phyloP scores from a whole-genome alignment of 2,797 vertebrate genomes.

The Hozukius guyotensis region DNA sequence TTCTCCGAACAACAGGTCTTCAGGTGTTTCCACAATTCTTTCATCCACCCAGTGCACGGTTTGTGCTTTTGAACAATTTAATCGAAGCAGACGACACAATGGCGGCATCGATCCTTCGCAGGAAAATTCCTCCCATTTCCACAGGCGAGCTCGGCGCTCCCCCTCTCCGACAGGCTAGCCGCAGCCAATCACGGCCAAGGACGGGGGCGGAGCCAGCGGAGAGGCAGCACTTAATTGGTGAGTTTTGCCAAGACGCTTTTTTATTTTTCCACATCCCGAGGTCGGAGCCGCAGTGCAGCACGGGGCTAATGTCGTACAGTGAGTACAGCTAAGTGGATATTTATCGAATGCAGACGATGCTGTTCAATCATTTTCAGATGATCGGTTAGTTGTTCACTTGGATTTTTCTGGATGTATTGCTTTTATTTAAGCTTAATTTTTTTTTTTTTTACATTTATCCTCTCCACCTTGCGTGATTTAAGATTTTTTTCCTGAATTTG shows the following conservation, averaged over 20 bases:
- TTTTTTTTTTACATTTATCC: slow-evolving; percentile 33
- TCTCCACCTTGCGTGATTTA: slow-evolving; percentile 42
- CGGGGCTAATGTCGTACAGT: slow-evolving; percentile 89
- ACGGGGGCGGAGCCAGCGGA: slow-evolving; percentile 83
- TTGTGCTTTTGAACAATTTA: slow-evolving; percentile 79
- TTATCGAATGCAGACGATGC: slow-evolving; percentile 82
- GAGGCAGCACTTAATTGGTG: slow-evolving; percentile 87
- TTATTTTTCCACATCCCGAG: slow-evolving; percentile 87
- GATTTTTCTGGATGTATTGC: slow-evolving; percentile 64
- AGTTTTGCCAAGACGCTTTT: slow-evolving; percentile 85
- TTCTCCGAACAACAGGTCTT: slow-evolving; percentile 74
- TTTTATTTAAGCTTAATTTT: slow-evolving; percentile 33
- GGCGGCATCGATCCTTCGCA: slow-evolving; percentile 84
- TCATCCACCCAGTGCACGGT: slow-evolving; percentile 61
- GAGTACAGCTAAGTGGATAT: slow-evolving; percentile 88
- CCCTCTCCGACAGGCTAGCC: slow-evolving; percentile 86
- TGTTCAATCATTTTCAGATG: slow-evolving; percentile 85
- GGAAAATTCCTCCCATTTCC: slow-evolving; percentile 84
- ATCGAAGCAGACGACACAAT: slow-evolving; percentile 80
- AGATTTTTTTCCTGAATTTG: slow-evolving; percentile 45
- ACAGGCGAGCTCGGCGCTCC: slow-evolving; percentile 81
- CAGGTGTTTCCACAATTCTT: slow-evolving; percentile 63
- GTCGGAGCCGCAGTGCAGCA: slow-evolving; percentile 88
- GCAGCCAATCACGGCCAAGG: slow-evolving; percentile 80
- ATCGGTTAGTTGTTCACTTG: slow-evolving; percentile 82